Evolutionary conservation across 64 coral and sea anemone species (phyloP).

Genomic region (Astreopora myriophthalma): DNA sequence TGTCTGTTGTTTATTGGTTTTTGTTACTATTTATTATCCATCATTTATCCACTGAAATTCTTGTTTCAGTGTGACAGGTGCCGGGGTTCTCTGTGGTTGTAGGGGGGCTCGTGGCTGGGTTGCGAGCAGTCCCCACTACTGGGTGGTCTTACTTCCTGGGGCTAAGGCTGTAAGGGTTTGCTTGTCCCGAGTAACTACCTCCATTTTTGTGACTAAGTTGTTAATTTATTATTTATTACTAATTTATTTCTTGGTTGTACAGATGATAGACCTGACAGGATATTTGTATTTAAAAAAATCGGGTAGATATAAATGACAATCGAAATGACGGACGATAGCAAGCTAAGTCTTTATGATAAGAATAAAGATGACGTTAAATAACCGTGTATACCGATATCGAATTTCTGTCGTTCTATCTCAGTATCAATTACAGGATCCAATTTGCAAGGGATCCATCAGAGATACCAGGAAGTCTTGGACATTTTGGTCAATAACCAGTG

Average conservation of each 20-base stretch:
- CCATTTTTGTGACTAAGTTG: too few species aligned
- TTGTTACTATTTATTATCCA: too few species aligned
- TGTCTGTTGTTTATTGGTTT: too few species aligned
- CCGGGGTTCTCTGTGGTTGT: too few species aligned
- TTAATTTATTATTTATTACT: too few species aligned
- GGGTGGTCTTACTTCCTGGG: too few species aligned
- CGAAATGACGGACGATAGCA: not conserved
- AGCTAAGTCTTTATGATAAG: not conserved
- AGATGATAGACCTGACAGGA: not conserved
- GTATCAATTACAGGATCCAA: conserved; percentile 1
- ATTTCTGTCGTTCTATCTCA: not conserved
- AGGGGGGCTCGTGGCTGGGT: too few species aligned
- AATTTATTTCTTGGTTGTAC: not conserved
- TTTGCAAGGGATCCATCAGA: conserved; percentile 14
- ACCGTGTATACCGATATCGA: not conserved
- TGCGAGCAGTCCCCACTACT: too few species aligned
- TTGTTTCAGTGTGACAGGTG: too few species aligned
- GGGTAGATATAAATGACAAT: not conserved
- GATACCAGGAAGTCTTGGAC: not conserved
- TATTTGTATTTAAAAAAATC: not conserved
- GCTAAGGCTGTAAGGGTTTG: too few species aligned
- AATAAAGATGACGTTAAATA: not conserved
- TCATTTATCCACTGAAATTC: too few species aligned
- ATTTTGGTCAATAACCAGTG: conserved; percentile 13
- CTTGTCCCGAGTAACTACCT: too few species aligned